A percentile compares a stretch with the other conserved stretches of the same genome.
Evolutionary conservation across 2,888 invertebrate species (phyloP).

Genomic region (Acheta domesticus): DNA sequence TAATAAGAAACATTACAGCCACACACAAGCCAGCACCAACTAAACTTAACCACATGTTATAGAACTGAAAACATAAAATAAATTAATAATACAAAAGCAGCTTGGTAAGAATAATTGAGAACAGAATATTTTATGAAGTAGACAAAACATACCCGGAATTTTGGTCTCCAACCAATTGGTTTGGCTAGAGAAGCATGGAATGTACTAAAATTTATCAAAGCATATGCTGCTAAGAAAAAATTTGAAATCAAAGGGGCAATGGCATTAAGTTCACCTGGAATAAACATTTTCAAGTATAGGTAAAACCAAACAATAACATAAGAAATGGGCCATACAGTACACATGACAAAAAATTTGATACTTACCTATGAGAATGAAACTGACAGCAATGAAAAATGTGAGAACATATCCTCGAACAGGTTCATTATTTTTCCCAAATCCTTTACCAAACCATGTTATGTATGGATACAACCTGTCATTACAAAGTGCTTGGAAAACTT

Average conservation of each 20-base stretch:
- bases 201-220: constrained; percentile 89
- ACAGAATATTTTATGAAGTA: not conserved
- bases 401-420: constrained; percentile 86
- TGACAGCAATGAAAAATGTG: constrained; percentile 85
- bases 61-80: constrained; percentile 58
- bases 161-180: constrained; percentile 85
- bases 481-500: constrained; percentile 90
- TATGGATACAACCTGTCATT: constrained; percentile 92
- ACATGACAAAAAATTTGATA: constrained; percentile 31
- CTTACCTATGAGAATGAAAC: constrained; percentile 82
- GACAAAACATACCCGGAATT: constrained; percentile 65
- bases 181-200: constrained; percentile 89
- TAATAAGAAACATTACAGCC: constrained; percentile 93
- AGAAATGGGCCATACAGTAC: not conserved
- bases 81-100: not conserved
- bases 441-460: constrained; percentile 84
- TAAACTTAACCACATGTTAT: constrained; percentile 94
- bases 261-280: constrained; percentile 75
- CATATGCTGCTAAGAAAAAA: constrained; percentile 90
- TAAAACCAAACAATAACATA: not conserved
- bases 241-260: constrained; percentile 92
- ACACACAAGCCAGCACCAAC: constrained; percentile 78
- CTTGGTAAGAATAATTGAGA: not conserved
- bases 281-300: constrained; percentile 23
- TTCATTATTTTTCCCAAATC: constrained; percentile 77